Evolutionary conservation across 2,113 vertebrate species (phyloP).

Genomic region (Triplophysa dalaica): DNA sequence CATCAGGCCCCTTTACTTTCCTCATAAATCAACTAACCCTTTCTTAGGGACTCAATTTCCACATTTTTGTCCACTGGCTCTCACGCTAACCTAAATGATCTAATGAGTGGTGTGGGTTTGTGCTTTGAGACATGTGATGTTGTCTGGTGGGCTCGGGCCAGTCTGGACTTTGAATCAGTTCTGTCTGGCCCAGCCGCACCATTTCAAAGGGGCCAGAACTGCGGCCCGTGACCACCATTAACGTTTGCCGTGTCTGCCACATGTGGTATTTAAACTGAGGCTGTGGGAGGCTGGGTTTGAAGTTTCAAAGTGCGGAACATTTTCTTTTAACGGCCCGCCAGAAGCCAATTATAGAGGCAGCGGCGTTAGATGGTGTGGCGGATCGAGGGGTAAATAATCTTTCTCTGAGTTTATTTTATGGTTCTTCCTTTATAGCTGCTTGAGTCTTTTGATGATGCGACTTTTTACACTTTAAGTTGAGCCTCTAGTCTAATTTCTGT

Average conservation of each 20-base stretch:
- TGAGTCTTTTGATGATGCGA: slow-evolving; percentile 41
- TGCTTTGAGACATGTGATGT: slow-evolving; percentile 46
- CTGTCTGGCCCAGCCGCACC: slow-evolving; percentile 54
- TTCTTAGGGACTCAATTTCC: slow-evolving; percentile 44
- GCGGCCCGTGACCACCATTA: slow-evolving; percentile 63
- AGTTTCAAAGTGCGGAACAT: slow-evolving; percentile 72
- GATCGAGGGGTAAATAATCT: slow-evolving; percentile 53
- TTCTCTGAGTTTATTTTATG: slow-evolving; percentile 55
- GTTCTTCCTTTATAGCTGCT: slow-evolving; percentile 27
- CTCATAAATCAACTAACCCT: slow-evolving; percentile 58
- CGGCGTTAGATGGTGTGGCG: slow-evolving; percentile 60
- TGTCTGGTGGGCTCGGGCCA: slow-evolving; percentile 28
- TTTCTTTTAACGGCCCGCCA: slow-evolving; percentile 72
- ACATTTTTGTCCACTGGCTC: slow-evolving; percentile 42
- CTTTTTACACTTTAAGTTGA: slow-evolving; percentile 15
- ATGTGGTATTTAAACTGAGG: slow-evolving; percentile 69
- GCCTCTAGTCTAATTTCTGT: slow-evolving; percentile 21
- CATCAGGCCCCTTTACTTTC: slow-evolving; percentile 57
- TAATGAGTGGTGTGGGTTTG: slow-evolving; percentile 51
- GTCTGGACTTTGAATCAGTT: slow-evolving; percentile 61
- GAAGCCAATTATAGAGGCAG: slow-evolving; percentile 72
- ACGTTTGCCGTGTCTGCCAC: slow-evolving; percentile 70
- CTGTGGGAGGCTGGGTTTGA: slow-evolving; percentile 70
- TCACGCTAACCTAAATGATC: slow-evolving; percentile 44
- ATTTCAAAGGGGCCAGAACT: slow-evolving; percentile 71